Percentiles rank a stretch among this genome's conserved stretches.
Evolutionary conservation across 2,888 invertebrate genomes (phyloP).

Genomic region (Dasysyrphus albostriatus): DNA sequence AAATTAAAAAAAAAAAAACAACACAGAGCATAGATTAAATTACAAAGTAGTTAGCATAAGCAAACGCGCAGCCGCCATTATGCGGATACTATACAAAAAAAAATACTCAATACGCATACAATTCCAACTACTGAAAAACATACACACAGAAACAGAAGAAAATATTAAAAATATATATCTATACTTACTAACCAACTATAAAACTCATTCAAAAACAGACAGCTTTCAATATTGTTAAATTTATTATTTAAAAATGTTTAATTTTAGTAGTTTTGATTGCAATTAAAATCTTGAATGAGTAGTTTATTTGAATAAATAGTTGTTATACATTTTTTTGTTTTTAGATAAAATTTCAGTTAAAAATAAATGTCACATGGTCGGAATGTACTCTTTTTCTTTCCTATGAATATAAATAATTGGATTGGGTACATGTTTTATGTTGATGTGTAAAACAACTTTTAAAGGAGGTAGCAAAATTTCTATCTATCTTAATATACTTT

Average conservation of each 20-base stretch:
- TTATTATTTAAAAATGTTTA: conserved; percentile 43
- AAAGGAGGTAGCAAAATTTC: conserved; percentile 74
- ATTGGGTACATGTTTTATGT: conserved; percentile 2
- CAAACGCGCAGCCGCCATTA: conserved; percentile 35
- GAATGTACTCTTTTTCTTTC: conserved; percentile 51
- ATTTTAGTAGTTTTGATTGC: conserved; percentile 72
- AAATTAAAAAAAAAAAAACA: conserved; percentile 20
- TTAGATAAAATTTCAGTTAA: conserved; percentile 38
- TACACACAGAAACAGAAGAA: conserved; percentile 58
- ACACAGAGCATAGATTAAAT: conserved; percentile 48
- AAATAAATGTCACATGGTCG: conserved; percentile 72
- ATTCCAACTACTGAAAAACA: not conserved
- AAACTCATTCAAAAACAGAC: conserved; percentile 58
- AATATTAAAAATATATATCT: not conserved
- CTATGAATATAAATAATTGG: conserved; percentile 38
- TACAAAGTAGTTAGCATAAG: conserved; percentile 37
- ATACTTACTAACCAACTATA: conserved; percentile 13
- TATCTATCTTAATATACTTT: conserved; percentile 30
- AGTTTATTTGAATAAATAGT: conserved; percentile 55
- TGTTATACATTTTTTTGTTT: conserved; percentile 2
- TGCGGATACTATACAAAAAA: conserved; percentile 33
- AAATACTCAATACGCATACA: conserved; percentile 1
- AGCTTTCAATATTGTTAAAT: conserved; percentile 71
- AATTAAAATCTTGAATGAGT: conserved; percentile 69
- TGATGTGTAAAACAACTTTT: conserved; percentile 28